phyloP scores from a whole-genome alignment of 2,888 invertebrate species.

The Thymelicus sylvestris region DNA sequence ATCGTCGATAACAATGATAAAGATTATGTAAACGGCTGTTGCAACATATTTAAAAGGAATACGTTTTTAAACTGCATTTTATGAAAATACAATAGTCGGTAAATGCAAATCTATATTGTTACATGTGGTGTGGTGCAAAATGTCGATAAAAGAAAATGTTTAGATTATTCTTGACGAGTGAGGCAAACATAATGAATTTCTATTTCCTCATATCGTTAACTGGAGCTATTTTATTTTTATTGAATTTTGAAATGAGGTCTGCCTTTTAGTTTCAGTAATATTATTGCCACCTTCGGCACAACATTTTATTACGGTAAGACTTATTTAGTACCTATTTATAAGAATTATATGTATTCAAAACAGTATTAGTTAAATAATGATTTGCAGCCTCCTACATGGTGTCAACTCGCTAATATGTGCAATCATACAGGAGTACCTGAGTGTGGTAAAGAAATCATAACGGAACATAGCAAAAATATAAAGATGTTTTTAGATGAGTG shows the following conservation, averaged over 20 bases:
- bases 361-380: too few species aligned
- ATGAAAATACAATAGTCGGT: too few species aligned
- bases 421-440: conserved; percentile 60
- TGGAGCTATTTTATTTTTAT: not conserved
- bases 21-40: too few species aligned
- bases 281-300: conserved; percentile 39
- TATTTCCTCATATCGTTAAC: too few species aligned
- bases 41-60: too few species aligned
- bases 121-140: not conserved
- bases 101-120: too few species aligned
- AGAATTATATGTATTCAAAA: too few species aligned
- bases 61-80: too few species aligned
- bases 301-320: conserved; percentile 54
- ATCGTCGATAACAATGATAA: too few species aligned
- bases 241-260: not conserved
- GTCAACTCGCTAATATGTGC: conserved; percentile 56
- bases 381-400: conserved; percentile 54
- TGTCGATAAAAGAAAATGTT: conserved; percentile 1
- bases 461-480: conserved; percentile 30
- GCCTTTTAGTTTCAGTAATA: conserved; percentile 10
- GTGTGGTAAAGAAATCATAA: conserved; percentile 54
- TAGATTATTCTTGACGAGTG: not conserved
- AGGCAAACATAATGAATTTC: not conserved
- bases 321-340: not conserved
- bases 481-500: conserved; percentile 64